Evolutionary conservation across 1,140 invertebrate species (phyloP), one percentile per base, ranked within the genome.

Genomic region (Platyura marginata): DNA sequence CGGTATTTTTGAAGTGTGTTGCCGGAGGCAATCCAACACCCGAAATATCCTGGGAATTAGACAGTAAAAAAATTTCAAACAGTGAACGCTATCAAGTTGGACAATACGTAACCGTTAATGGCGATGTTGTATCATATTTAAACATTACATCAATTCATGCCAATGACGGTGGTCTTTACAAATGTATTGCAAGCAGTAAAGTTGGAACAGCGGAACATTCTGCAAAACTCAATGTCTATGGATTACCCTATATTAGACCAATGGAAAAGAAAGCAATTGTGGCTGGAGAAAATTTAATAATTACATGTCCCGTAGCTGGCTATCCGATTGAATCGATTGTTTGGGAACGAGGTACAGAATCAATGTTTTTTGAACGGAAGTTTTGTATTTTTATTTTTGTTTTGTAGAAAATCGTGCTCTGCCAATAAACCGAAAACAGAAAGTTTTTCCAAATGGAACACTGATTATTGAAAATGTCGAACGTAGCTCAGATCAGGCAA

Each of bases 251-350:
- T 61, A 83, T 92, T 44, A 74, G 85, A 32, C 75, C 82, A 21
- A 92, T 92, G 86, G 84, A 89, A 54, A 94, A 95, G 62, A 81
- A 91, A 54, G 84, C 88, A 20, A 91, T 94, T 34, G 90, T 94
- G 6, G 89, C 91, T 34, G 89, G 89, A 46, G 85, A 92, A 57
- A 85, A 75, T 11, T 68, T 93, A 44, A 72, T 85, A 42, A 81
- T 92, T 0, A 83, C 85, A 45, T 95, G 91, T 56, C 88, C 90
- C 8, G 89, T 94, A 11, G 88, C 89, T 48, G 92, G 92, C 42
- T 89, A 92, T 61, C 92, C 92, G 3, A 88, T 95, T 49, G 82
- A 91, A 49, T 81, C 80, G 33, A 89, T 95, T 49, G 79, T 83
- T 11, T 96, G 92, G 91, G 89, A 92, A 63, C 75, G 87, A 65